phyloP scores from a whole-genome alignment of 2,888 invertebrate genomes.

The Melanophora roralis region DNA sequence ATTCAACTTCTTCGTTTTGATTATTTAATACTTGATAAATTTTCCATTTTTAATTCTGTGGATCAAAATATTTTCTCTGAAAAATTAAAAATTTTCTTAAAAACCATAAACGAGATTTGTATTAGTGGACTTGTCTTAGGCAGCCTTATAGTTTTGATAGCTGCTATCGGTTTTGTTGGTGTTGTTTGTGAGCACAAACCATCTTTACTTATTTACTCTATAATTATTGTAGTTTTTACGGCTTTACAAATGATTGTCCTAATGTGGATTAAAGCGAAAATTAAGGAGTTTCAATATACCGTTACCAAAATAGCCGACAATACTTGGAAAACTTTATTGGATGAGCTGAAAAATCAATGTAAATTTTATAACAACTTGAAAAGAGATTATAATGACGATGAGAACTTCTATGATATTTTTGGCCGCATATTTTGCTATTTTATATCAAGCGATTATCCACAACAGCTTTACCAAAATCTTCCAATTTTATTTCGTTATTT shows the following conservation, averaged over 20 bases:
- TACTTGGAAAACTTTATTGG: not conserved
- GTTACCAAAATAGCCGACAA: not conserved
- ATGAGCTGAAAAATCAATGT: conserved; percentile 1
- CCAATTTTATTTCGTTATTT: not conserved
- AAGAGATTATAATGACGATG: not conserved
- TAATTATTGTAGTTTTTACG: not conserved
- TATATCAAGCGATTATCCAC: not conserved
- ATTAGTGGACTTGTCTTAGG: not conserved
- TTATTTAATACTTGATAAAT: not conserved
- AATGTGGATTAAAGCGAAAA: not conserved
- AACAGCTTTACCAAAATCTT: not conserved
- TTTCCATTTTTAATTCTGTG: not conserved
- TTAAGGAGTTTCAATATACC: not conserved
- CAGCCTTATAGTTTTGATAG: not conserved
- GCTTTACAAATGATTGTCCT: not conserved
- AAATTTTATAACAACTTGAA: not conserved
- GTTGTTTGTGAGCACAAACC: not conserved
- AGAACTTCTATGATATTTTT: not conserved
- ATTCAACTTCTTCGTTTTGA: not conserved
- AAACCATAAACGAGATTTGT: not conserved
- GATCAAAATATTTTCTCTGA: not conserved
- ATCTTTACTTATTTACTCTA: not conserved
- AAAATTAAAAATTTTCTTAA: not conserved
- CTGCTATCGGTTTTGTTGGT: conserved; percentile 10
- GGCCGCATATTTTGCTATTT: not conserved